Percentiles rank a stretch among this genome's conserved stretches.
phyloP scores from a whole-genome alignment of 2,797 vertebrate genomes.

The Spondyliosoma cantharus region DNA sequence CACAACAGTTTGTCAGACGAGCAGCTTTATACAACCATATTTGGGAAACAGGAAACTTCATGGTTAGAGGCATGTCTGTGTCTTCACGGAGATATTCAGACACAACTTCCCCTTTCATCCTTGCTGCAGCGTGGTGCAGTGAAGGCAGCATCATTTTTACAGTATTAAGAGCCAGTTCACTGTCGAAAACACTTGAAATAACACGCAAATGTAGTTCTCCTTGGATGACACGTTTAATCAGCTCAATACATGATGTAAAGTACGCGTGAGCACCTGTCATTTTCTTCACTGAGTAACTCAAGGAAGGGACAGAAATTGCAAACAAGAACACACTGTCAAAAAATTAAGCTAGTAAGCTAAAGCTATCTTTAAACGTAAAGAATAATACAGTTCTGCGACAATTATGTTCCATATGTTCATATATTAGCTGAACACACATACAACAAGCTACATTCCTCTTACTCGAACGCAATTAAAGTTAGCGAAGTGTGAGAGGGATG shows the following conservation, averaged over 20 bases:
- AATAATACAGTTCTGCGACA: too few relatives aligned
- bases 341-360: background rate
- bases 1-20: conserved; percentile 37
- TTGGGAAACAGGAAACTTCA: conserved; percentile 81
- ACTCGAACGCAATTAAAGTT: background rate
- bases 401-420: background rate
- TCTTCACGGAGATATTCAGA: conserved; percentile 48
- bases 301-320: background rate
- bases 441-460: background rate
- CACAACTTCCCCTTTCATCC: conserved; percentile 50
- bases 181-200: background rate
- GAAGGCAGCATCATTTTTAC: background rate
- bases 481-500: conserved; percentile 4
- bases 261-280: background rate
- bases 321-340: background rate
- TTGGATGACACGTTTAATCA: background rate
- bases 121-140: background rate
- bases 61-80: conserved; percentile 55
- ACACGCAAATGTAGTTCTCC: background rate
- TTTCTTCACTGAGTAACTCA: background rate
- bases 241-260: background rate
- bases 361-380: background rate
- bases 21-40: conserved; percentile 74
- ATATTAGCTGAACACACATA: background rate
- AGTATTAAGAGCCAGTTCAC: background rate